Base-by-base conservation (phyloP, 2,113 vertebrate genomes). In the Zootoca vivipara region DNA sequence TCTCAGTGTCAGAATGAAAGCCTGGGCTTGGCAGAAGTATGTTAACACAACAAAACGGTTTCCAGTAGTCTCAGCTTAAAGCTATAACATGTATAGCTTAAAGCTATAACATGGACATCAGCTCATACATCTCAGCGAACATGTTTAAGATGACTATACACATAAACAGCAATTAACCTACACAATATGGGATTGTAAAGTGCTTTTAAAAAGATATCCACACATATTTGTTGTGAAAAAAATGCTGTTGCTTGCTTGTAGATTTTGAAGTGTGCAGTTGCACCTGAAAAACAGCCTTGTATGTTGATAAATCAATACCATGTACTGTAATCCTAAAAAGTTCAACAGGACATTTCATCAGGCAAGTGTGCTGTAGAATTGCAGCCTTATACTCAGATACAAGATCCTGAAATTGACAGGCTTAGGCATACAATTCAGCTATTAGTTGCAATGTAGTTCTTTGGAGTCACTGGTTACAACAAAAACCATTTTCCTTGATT, bases 401-500 rank as follows among this genome's bases (percentile, higher is more conserved):
- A 28, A 70, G 22, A 10, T 10, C 12, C 40, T 58, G 7, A 74
- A 69, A 13, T n/a, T n/a, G 52, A 26, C 13, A 46, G 52, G 10
- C 2, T 16, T 24, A 9, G 33, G 20, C 28, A 83, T 52, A 33
- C 52, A 30, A 74, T 70, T 3, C 38, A 84, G 42, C 20, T 13
- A 62, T 26, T 75, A 33, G 1, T 52, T 67, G 16, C 22, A 18
- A 9, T 70, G 10, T 87, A 90, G 84, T 62, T 35, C 78, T 87
- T 30, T 38, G 46, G 87, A 58, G 65, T 86, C 85, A 75, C 69
- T 85, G 33, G 20, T 84, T 56, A 12, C 7, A 86, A 72, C 1
- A 78, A 79, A 77, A 79, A 78, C 40, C 72, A 56, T 78, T 86
- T 91, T 52, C 72, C 87, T 90, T 72, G 22, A 85, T 65, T 30